phyloP scores from a whole-genome alignment of 2,888 invertebrate genomes.

The Eledona agricola region DNA sequence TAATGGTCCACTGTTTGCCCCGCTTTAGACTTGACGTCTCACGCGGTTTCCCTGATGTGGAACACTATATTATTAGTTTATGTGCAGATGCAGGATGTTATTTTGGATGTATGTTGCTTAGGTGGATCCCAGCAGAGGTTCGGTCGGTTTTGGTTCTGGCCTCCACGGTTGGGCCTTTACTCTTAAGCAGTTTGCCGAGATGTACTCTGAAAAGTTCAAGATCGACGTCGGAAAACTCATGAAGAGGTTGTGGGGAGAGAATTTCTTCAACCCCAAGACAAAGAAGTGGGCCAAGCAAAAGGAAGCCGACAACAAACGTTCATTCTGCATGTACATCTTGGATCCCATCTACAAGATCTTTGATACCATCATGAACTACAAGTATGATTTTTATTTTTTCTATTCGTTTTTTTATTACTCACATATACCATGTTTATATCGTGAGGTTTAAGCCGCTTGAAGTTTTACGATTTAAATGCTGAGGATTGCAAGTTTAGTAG shows the following conservation, averaged over 20 bases:
- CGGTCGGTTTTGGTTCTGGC: conserved; percentile 99
- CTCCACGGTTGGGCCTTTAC: conserved; percentile 99
- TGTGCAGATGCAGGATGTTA: conserved; percentile 10
- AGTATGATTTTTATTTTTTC: conserved; percentile 48
- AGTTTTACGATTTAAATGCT: too few species aligned
- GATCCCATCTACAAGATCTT: conserved; percentile 98
- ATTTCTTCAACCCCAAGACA: conserved; percentile 96
- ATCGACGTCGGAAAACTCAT: conserved; percentile 96
- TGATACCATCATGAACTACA: conserved; percentile 70
- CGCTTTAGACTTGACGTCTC: conserved; percentile 47
- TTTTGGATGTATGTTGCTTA: conserved; percentile 47
- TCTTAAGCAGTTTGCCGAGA: conserved; percentile 98
- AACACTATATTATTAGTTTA: conserved; percentile 39
- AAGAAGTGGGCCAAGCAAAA: conserved; percentile 98
- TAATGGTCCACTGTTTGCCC: conserved; percentile 55
- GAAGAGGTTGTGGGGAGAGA: conserved; percentile 98
- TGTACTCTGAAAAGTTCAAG: conserved; percentile 99
- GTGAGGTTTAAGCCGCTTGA: too few species aligned
- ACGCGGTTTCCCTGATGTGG: conserved; percentile 56
- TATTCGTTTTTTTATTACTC: conserved; percentile 24
- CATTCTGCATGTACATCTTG: conserved; percentile 98
- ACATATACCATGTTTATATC: too few species aligned
- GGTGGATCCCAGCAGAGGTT: conserved; percentile 97
- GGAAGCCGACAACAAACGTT: conserved; percentile 91
- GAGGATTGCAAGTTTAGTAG: too few species aligned